Percentiles rank a stretch among this genome's conserved stretches.
Evolutionary conservation across 2,113 vertebrate genomes (phyloP).

Genomic region (Syrrhaptes paradoxus): DNA sequence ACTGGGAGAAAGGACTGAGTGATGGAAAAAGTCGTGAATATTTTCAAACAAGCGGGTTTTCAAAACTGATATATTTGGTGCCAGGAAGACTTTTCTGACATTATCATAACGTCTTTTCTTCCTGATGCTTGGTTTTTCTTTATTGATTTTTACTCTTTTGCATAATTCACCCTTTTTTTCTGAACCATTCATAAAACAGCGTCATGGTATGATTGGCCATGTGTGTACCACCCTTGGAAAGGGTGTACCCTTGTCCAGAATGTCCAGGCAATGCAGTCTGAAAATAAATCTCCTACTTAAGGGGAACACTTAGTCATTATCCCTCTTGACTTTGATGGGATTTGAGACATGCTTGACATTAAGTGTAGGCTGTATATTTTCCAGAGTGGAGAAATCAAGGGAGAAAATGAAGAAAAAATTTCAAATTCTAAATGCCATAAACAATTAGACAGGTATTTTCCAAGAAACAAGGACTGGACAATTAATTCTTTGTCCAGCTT

Average conservation of each 20-base stretch:
- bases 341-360: not conserved
- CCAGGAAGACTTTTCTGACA: not conserved
- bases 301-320: not conserved
- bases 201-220: not conserved
- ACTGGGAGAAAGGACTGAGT: not conserved
- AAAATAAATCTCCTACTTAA: not conserved
- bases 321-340: not conserved
- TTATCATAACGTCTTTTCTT: not conserved
- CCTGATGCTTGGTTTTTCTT: not conserved
- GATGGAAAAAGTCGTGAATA: not conserved
- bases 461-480: not conserved
- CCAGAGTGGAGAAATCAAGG: not conserved
- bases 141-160: not conserved
- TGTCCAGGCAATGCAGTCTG: not conserved
- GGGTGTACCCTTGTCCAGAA: not conserved
- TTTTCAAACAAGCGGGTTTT: not conserved
- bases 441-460: conserved; percentile 15
- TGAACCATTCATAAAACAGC: not conserved
- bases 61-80: not conserved
- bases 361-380: not conserved
- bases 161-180: not conserved
- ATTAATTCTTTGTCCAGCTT: conserved; percentile 1
- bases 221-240: not conserved
- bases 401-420: not conserved
- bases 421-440: not conserved